phyloP scores from a whole-genome alignment of 2,888 invertebrate species.

The Gymnosoma rotundatum region DNA sequence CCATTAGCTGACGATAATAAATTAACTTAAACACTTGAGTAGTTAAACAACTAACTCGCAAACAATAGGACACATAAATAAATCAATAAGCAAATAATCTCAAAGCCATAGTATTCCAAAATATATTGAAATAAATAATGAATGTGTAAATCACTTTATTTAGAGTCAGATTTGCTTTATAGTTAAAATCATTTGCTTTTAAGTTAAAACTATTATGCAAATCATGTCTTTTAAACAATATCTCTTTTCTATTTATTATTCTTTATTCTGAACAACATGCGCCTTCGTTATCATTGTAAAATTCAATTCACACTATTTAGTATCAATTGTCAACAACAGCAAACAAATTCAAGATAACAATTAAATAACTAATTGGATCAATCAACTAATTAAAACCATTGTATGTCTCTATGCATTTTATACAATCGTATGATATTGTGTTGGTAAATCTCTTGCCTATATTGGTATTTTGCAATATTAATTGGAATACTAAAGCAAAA shows the following conservation, averaged over 20 bases:
- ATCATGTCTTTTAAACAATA: conserved; percentile 53
- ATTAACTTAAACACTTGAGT: conserved; percentile 37
- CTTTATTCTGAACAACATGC: background rate
- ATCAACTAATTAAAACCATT: conserved; percentile 69
- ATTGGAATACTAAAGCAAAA: background rate
- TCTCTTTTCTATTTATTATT: conserved; percentile 20
- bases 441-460: background rate
- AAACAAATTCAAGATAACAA: conserved; percentile 60
- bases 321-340: conserved; percentile 60
- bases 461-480: background rate
- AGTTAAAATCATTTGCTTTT: background rate
- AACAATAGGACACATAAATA: background rate
- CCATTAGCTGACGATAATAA: conserved; percentile 28
- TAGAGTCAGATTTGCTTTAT: background rate
- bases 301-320: conserved; percentile 54
- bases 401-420: conserved; percentile 21
- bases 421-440: background rate
- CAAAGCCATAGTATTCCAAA: too few species aligned
- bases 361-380: conserved; percentile 67
- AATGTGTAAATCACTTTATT: background rate
- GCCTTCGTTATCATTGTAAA: background rate
- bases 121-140: too few species aligned
- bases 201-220: conserved; percentile 53
- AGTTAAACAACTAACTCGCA: conserved; percentile 8
- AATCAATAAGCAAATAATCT: too few species aligned